These are phyloP conservation scores for Drosophila burlai DNA, from an alignment of 1,140 invertebrate species.

Conservation along the genomic window DNA sequence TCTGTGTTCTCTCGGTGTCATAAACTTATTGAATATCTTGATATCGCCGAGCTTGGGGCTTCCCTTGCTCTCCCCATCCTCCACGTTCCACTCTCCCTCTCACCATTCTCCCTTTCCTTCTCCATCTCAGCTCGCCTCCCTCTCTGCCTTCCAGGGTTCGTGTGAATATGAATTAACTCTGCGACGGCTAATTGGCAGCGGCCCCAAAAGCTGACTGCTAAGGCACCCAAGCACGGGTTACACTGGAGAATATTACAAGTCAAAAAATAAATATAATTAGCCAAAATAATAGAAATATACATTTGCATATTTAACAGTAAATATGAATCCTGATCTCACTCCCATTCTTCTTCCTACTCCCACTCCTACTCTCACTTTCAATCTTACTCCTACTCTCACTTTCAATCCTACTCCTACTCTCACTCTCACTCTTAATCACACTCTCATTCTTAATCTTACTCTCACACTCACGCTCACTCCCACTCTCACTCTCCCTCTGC, in stretches of 20 bases:
- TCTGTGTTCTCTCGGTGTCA: slow-evolving; percentile 34
- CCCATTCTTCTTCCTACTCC: too few relatives aligned
- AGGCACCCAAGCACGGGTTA: background rate
- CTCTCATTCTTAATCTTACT: background rate
- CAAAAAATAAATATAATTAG: too few relatives aligned
- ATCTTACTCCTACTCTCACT: background rate
- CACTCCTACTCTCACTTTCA: too few relatives aligned
- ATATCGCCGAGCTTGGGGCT: slow-evolving; percentile 26
- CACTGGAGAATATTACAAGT: background rate
- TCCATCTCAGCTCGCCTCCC: too few relatives aligned
- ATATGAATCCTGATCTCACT: background rate
- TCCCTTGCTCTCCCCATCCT: background rate
- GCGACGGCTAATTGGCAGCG: slow-evolving; percentile 52
- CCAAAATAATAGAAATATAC: too few relatives aligned
- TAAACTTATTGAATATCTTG: slow-evolving; percentile 79
- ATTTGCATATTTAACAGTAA: too few relatives aligned
- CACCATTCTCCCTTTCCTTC: too few relatives aligned
- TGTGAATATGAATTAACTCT: slow-evolving; percentile 49
- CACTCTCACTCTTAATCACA: background rate
- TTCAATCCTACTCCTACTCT: too few relatives aligned
- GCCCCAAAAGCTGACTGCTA: slow-evolving; percentile 46
- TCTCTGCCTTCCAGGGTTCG: background rate
- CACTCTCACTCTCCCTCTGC: background rate
- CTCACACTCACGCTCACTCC: background rate
- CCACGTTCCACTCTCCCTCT: background rate